A percentile compares a stretch with the other conserved stretches of the same genome.
Conservation (phyloP, 2,113 vertebrate species). For the Progne subis region DNA sequence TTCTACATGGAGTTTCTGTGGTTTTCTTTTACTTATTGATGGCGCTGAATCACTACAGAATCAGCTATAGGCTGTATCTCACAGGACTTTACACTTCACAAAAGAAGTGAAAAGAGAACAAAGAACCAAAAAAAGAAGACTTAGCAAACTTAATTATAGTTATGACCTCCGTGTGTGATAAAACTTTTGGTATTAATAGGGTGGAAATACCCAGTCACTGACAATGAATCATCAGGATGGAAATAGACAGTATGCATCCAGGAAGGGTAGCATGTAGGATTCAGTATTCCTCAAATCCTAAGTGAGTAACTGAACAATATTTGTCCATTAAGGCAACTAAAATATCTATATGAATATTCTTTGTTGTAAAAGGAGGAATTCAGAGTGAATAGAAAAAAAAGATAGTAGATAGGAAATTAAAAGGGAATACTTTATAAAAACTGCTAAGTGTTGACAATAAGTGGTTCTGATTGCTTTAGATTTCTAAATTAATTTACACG, state of each 20-base stretch:
- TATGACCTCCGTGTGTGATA: not conserved
- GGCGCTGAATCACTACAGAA: not conserved
- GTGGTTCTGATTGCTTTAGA: not conserved
- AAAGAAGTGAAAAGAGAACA: not conserved
- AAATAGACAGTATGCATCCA: not conserved
- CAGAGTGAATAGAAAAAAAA: not conserved
- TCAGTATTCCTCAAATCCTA: not conserved
- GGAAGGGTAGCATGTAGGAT: not conserved
- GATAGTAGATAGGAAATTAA: not conserved
- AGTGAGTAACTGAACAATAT: not conserved
- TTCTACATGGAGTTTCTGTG: not conserved
- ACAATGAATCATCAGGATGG: not conserved
- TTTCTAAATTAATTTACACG: not conserved
- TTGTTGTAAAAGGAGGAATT: not conserved
- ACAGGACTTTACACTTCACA: not conserved
- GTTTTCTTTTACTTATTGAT: not conserved
- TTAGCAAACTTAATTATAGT: not conserved
- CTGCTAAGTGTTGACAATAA: not conserved
- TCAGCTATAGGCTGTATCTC: not conserved
- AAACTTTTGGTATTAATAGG: not conserved
- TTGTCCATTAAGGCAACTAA: not conserved
- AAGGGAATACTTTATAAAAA: not conserved
- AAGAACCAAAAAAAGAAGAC: not conserved
- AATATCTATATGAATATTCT: not conserved
- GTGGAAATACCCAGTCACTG: not conserved